Conservation (phyloP, 2,113 vertebrate genomes). For the Bubo blakistoni region DNA sequence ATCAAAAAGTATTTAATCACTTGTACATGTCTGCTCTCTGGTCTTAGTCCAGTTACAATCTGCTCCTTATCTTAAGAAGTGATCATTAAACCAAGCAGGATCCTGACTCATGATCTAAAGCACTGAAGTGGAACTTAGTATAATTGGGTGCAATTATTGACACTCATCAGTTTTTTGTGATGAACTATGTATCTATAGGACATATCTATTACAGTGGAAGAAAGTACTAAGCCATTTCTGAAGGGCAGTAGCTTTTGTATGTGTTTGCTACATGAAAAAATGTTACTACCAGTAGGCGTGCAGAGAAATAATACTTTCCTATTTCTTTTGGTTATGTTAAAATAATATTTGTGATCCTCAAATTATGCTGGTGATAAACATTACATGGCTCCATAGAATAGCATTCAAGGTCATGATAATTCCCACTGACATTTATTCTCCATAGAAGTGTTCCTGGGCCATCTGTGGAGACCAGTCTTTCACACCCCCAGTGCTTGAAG, state of each 20-base stretch:
- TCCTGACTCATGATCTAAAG: neutral
- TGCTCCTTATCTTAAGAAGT: neutral
- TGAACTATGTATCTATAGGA: neutral
- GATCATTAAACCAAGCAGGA: neutral
- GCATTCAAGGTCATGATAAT: neutral
- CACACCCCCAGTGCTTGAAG: neutral
- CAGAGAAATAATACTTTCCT: neutral
- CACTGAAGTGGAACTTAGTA: neutral
- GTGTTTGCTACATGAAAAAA: neutral
- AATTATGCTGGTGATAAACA: neutral
- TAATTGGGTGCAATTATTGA: neutral
- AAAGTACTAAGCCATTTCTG: neutral
- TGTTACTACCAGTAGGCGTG: neutral
- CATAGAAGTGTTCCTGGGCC: neutral
- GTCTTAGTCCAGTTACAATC: neutral
- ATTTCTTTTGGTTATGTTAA: neutral
- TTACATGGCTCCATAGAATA: neutral
- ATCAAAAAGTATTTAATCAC: neutral
- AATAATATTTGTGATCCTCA: neutral
- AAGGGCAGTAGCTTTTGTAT: neutral
- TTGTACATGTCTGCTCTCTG: neutral
- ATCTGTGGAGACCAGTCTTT: neutral
- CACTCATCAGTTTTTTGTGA: neutral
- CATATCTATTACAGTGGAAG: neutral
- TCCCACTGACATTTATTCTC: neutral